Evolutionary conservation across 2,113 vertebrate species (phyloP), one percentile per base, ranked within the genome.

Genomic region (Cyanistes caeruleus): DNA sequence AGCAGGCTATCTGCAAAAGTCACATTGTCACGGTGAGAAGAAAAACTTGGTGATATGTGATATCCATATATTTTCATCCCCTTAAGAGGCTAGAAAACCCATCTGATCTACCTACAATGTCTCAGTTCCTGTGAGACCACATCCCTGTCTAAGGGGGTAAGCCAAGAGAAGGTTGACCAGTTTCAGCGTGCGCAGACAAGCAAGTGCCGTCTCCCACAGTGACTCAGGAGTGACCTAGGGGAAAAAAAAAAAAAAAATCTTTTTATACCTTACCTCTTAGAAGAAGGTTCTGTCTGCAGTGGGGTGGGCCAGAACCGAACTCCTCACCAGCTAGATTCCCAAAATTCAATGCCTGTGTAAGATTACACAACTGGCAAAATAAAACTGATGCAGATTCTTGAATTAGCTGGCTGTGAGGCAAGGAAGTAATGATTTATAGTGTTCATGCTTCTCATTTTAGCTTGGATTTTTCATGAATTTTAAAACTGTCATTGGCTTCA

Each of bases 1-100:
- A 97, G 94, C 93, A 96, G 94, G 94, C 94, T 96, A 96, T 95
- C 93, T 96, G 96, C 94, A 97, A 96, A 97, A 97, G 94, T 96
- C 95, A 96, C 94, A 89, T 96, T 96, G 93, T 96, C 95, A 96
- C 70, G 89, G 94, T 95, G 94, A 97, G 95, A 97, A 96, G 84
- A 95, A 96, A 97, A 96, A 95, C 93, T 95, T 96, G 93, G 91
- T 96, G 94, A 97, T 96, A 96, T 97, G 95, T 91, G 94, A 95
- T 96, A 97, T 96, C 82, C 93, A 93, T 95, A 96, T 95, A 96
- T 97, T 93, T 96, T 94, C 94, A 93, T 96, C 82, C 91, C 85
- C 51, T 89, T 76, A 94, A 93, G 91, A 95, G 85, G 88, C 83
- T 97, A 92, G 64, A 95, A 97, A 92, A 81, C 63, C 91, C 93